Base-by-base conservation (phyloP, 2,113 vertebrate genomes). In the Mesocricetus auratus region DNA sequence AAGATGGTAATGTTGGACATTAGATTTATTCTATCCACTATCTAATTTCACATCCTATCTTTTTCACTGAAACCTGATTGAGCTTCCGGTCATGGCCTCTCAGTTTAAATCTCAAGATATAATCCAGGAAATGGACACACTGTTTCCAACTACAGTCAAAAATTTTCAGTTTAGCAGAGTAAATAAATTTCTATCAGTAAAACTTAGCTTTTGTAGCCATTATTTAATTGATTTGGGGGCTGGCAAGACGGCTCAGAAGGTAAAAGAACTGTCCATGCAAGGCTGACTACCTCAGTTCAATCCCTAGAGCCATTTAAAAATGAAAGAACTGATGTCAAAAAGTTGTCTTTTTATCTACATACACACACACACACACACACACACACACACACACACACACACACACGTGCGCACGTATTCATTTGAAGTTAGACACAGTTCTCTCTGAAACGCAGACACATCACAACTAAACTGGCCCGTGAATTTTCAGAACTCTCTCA, bases 11-110 rank as follows among this genome's bases (percentile, higher is more conserved):
- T 24, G 6, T 11, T 53, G 79, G 74, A 78, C 29, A 5, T 64
- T 73, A 74, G 60, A 90, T 85, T 68, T 77, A 36, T 53, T 82
- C 74, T 68, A 24, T 66, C 83, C 19, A n/a, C 33, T 68, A n/a
- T 68, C 19, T 22, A 68, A 81, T 82, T 86, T 93, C 42, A 68
- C 68, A 42, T 47, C 16, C 31, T 68, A 42, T 69, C 78, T 74
- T 82, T 90, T 58, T 66, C 69, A 62, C 36, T 60, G 87, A 95
- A 90, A 81, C 22, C 58, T 77, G 62, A 77, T 17, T 86, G 68
- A 93, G 47, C 33, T 95, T 88, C 56, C n/a, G 39, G 13, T 81
- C 69, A 69, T 16, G 12, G 47, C 7, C 50, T 50, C 66, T 79
- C 81, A 33, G 16, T 75, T 93, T 79, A 71, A 85, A 69, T 45